These are phyloP conservation scores for Harlomillsia oculata DNA, from an alignment of 1,140 invertebrate species.

Conservation along the genomic window DNA sequence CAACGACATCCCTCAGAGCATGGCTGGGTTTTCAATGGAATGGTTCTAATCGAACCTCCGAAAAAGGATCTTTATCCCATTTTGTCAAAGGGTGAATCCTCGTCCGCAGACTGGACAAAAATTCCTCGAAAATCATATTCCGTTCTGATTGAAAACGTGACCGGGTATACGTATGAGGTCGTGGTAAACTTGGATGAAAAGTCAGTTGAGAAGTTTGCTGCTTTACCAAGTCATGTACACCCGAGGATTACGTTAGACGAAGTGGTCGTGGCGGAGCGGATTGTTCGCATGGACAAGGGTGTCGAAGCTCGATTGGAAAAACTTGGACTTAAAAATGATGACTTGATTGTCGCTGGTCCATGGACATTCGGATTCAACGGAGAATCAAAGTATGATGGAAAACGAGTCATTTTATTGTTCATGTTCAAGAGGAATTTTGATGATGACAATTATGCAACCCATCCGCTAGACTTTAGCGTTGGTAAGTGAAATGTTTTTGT, in stretches of 20 bases:
- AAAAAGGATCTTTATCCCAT: conserved; percentile 8
- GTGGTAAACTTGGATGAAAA: conserved; percentile 19
- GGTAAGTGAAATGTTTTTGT: no score
- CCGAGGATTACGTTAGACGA: conserved; percentile 26
- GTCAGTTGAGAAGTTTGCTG: conserved; percentile 11
- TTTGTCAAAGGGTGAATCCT: not conserved
- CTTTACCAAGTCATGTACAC: conserved; percentile 4
- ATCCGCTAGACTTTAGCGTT: conserved; percentile 25
- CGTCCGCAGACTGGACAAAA: not conserved
- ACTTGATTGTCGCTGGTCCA: conserved; percentile 22
- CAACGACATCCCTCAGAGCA: not conserved
- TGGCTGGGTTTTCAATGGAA: conserved; percentile 28
- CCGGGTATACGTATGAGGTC: conserved; percentile 10
- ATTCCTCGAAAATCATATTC: conserved; percentile 9
- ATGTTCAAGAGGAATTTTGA: conserved; percentile 24
- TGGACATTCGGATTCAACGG: conserved; percentile 27
- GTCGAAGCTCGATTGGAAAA: conserved; percentile 13
- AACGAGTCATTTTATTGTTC: conserved; percentile 25
- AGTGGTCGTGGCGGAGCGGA: conserved; percentile 13
- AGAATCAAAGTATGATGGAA: conserved; percentile 20
- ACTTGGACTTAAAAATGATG: conserved; percentile 14
- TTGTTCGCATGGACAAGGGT: conserved; percentile 5
- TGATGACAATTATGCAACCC: conserved; percentile 31
- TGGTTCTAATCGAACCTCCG: conserved; percentile 20
- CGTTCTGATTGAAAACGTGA: conserved; percentile 8